Evolutionary conservation across 2,888 invertebrate genomes (phyloP), one percentile per base, ranked within the genome.

Genomic region (Drosophila pseudotalamancana): DNA sequence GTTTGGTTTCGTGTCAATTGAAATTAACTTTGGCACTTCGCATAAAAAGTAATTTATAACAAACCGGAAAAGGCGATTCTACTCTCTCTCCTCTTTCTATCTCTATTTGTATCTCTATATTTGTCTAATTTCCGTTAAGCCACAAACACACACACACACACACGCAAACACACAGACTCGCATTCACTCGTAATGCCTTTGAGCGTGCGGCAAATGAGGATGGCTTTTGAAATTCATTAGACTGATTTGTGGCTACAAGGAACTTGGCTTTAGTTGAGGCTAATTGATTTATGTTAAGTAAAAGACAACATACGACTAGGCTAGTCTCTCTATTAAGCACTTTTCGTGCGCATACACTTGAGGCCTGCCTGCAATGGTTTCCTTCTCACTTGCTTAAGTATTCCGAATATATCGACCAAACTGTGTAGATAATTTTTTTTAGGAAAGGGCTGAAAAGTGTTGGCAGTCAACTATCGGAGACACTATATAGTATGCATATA

Each of bases 21-120:
- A 87, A 85, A 82, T 83, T 82, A 83, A 87, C 78, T 84, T 87
- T 78, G 76, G 72, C 87, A 67, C 78, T 87, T 87, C 85, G 75
- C 82, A 82, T 82, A 87, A 82, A 82, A 82, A 76, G 86, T 81
- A 85, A 83, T 85, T 83, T 87, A 87, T 85, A 73, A 62, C 87
- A 73, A 78, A 63, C 60, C 57, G 76, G 63, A 82, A 68, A 63
- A 67, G 72, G 72, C 76, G 66, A 79, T 85, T 78, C 60, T 59
- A 45, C 54, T 56, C 43, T 42, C 71, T 49, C 66, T 43, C 56
- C 35, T 45, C 19, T 48, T 46, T 53, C 16, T 53, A 46, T 61
- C 42, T 66, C 64, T 83, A 73, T 77, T 49, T 49, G 49, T 66
- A 66, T 61, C 56, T 79, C 75, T 86, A 70, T 73, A 77, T 86